Evolutionary conservation across 2,797 vertebrate genomes (phyloP), one percentile per base, ranked within the genome.

Genomic region (Anas bernieri): DNA sequence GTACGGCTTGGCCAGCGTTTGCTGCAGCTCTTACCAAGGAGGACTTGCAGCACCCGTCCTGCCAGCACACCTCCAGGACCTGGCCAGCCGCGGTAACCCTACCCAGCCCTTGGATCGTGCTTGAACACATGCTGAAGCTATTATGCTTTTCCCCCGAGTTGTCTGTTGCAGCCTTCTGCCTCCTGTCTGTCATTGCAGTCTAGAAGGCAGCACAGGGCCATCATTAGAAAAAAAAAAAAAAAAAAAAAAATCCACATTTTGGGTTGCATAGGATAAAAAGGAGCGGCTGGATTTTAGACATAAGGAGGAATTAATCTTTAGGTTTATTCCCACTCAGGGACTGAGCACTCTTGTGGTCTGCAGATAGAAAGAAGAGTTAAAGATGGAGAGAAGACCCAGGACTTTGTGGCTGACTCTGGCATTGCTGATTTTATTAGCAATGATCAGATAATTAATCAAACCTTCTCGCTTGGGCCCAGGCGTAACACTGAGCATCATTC

Each of bases 151-250:
- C 68, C 68, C 79, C 82, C 79, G 68, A 61, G 41, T 26, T 93
- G 35, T 55, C 61, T 91, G 35, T 55, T 91, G 63, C 86, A 85
- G 61, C 68, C 64, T 95, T 91, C 78, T 90, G 56, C 61, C 81
- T 93, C 68, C 64, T 50, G 39, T 64, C 68, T 89, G 35, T 80
- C 79, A 76, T 5, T 86, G 33, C 61, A 84, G 28, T 41, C 33
- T 43, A 56, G 39, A 70, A 82, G 39, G 20, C 61, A 75, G 35
- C 31, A 15, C 9, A 70, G 62, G n/a, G 45, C 11, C 83, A 17
- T 45, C 11, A 15, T 63, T 74, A 50, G 0, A 52, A 41, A 26
- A 50, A 15, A 50, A 48, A 23, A 0, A 15, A 76, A 8, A 6
- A 23, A 50, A 48, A 50, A 48, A 50, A 52, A 52, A 0, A 50